Base-by-base conservation (phyloP, 2,113 vertebrate genomes). In the Xiphophorus hellerii region DNA sequence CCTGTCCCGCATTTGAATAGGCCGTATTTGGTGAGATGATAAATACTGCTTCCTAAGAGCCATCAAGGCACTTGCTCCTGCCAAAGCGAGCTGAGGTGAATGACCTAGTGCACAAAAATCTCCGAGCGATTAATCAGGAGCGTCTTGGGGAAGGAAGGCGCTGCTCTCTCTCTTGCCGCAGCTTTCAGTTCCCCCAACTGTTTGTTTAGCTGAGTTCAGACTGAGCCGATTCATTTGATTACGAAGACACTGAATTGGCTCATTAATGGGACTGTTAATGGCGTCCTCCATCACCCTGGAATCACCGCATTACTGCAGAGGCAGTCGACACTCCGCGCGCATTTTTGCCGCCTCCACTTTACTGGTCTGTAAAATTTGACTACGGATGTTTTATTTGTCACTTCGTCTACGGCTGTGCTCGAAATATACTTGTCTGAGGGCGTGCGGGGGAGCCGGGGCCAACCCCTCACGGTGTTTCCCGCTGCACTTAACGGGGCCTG, bases 341-440 rank as follows among this genome's bases (percentile, higher is more conserved):
- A 37, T 37, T 84, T 86, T 76, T 78, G 73, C 68, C 25, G 65
- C 86, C 82, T 90, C 88, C 89, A 88, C 89, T 93, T 92, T 93
- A 92, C 87, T 90, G 91, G 80, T 83, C 87, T 91, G 93, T 93
- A 91, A 92, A 93, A 92, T 90, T 85, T 89, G 87, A 92, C 86
- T 92, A 90, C 86, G 84, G 89, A 88, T 88, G 42, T 90, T 93
- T 92, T 89, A 92, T 92, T 90, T 91, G 90, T 74, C 87, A 86
- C 81, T 81, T 84, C 84, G 84, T 69, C n/a, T 87, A 91, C 80
- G 42, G 81, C 88, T 27, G 51, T 72, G 60, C 67, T 73, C 89
- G 86, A 92, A 86, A 90, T 90, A 93, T 81, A 74, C 71, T 62
- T 71, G 3, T 62, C 78, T 4, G 61, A 67, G 75, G 77, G 60